These are phyloP conservation scores for Leucophenga maculata DNA, from an alignment of 2,888 invertebrate species.

Conservation along the genomic window DNA sequence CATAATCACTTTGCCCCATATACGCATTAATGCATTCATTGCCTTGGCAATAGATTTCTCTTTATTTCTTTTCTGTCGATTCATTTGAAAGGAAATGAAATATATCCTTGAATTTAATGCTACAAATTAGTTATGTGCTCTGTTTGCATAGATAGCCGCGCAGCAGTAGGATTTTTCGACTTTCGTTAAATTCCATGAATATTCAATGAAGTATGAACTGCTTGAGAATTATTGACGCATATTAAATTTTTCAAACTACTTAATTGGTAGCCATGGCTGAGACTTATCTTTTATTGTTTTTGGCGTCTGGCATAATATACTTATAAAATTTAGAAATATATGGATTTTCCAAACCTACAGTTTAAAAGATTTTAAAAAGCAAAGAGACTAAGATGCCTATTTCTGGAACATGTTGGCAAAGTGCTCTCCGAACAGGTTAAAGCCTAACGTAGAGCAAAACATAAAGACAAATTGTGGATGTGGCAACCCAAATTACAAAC, in stretches of 20 bases:
- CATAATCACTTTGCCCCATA: slow-evolving; percentile 34
- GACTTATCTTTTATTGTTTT: too few species aligned
- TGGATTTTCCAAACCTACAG: too few species aligned
- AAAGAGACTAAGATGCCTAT: too few species aligned
- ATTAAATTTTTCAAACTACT: not conserved
- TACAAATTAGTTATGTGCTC: slow-evolving; percentile 12
- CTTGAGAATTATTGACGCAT: too few species aligned
- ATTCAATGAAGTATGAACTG: slow-evolving; percentile 59
- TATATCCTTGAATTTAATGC: slow-evolving; percentile 15
- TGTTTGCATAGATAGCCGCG: slow-evolving; percentile 5
- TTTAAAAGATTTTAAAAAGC: too few species aligned
- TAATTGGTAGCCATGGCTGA: slow-evolving; percentile 28
- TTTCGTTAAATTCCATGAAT: slow-evolving; percentile 56
- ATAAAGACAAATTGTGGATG: too few species aligned
- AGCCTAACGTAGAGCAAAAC: too few species aligned
- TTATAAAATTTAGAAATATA: too few species aligned
- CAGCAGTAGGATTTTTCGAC: slow-evolving; percentile 18
- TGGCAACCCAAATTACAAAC: too few species aligned
- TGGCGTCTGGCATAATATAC: too few species aligned
- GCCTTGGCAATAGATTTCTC: slow-evolving; percentile 50
- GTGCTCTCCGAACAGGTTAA: too few species aligned
- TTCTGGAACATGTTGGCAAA: too few species aligned
- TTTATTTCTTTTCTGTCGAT: not conserved
- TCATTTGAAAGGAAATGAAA: not conserved
- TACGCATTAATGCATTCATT: slow-evolving; percentile 50